phyloP scores from a whole-genome alignment of 2,797 vertebrate genomes.

The Myotis myotis region DNA sequence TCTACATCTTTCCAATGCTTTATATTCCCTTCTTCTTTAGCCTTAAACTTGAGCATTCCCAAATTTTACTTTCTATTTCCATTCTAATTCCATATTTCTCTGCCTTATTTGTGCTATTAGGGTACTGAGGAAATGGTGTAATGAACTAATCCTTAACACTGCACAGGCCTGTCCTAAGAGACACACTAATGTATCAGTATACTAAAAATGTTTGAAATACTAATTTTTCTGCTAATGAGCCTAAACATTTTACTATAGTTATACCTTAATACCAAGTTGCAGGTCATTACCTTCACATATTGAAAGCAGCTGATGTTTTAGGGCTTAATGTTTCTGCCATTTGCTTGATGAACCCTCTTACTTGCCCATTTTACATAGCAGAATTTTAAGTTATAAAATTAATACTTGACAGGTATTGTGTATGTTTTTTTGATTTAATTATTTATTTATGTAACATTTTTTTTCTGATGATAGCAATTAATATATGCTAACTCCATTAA shows the following conservation, averaged over 20 bases:
- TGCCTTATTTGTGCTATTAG: not conserved
- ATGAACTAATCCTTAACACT: conserved; percentile 51
- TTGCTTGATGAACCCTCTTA: conserved; percentile 73
- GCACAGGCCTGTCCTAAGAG: conserved; percentile 54
- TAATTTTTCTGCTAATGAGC: conserved; percentile 82
- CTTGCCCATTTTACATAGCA: conserved; percentile 49
- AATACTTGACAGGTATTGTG: not conserved
- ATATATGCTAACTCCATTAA: not conserved
- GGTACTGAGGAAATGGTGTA: conserved; percentile 5
- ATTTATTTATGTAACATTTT: not conserved
- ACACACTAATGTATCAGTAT: conserved; percentile 73
- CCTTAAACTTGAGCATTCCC: not conserved
- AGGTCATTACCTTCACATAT: conserved; percentile 82
- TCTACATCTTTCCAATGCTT: not conserved
- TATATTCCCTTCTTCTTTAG: not conserved
- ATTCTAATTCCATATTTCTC: conserved; percentile 24
- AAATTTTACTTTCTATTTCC: not conserved
- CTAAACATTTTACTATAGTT: conserved; percentile 80
- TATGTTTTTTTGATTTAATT: conserved; percentile 36
- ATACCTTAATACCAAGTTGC: conserved; percentile 73
- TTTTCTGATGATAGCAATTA: not conserved
- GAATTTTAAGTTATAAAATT: conserved; percentile 53
- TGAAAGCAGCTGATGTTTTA: conserved; percentile 77
- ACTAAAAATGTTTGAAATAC: conserved; percentile 81
- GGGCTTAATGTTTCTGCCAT: conserved; percentile 73